Conservation (phyloP, 2,797 vertebrate genomes). For the Parauchenoglanis punctatus region DNA sequence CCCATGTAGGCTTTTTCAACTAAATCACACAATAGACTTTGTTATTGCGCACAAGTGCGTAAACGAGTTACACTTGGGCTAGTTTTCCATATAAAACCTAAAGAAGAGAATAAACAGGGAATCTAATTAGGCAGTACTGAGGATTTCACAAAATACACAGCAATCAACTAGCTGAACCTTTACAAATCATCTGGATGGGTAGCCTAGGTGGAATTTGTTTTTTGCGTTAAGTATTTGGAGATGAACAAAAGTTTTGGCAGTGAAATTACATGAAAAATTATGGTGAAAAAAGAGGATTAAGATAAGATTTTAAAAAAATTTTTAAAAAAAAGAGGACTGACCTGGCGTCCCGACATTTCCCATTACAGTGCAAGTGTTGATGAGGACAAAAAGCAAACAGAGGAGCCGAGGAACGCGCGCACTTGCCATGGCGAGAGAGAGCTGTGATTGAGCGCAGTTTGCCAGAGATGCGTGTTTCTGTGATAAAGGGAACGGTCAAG, state of each 20-base stretch:
- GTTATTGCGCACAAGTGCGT: constrained; percentile 1
- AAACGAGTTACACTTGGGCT: background rate
- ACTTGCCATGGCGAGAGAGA: constrained; percentile 82
- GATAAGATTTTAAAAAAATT: constrained; percentile 19
- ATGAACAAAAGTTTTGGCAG: background rate
- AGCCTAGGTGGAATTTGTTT: background rate
- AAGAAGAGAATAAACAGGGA: background rate
- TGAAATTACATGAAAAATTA: constrained; percentile 25
- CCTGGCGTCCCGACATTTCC: constrained; percentile 85
- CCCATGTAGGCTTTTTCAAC: background rate
- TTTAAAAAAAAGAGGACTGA: constrained; percentile 71
- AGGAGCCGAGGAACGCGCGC: constrained; percentile 82
- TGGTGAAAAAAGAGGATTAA: constrained; percentile 31
- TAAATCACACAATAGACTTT: constrained; percentile 5
- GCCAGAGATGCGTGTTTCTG: constrained; percentile 67
- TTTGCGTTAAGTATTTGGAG: background rate
- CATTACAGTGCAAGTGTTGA: constrained; percentile 80
- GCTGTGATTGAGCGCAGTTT: constrained; percentile 72
- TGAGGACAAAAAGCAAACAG: constrained; percentile 83
- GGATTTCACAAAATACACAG: background rate
- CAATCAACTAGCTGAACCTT: background rate
- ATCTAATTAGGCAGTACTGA: background rate
- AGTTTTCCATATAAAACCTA: background rate
- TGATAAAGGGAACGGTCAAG: constrained; percentile 69
- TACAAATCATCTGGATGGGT: background rate